Percentiles rank a stretch among this genome's conserved stretches.
phyloP scores from a whole-genome alignment of 2,888 invertebrate genomes.

The Caenorhabditis sp. region DNA sequence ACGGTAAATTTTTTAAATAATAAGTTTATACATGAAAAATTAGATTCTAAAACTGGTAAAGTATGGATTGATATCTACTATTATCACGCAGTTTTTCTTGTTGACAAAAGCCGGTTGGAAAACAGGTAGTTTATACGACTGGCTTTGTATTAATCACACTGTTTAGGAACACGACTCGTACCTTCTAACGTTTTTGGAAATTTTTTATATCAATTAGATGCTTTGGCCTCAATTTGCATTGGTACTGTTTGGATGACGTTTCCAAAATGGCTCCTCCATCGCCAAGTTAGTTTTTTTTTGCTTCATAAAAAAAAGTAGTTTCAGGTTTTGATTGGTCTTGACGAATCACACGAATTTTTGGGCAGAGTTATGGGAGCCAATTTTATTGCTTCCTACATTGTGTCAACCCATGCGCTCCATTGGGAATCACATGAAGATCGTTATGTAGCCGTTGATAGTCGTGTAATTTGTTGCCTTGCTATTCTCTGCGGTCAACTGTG shows the following conservation, averaged over 20 bases:
- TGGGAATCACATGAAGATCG: conserved; percentile 77
- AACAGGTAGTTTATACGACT: conserved; percentile 62
- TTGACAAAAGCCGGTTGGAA: conserved; percentile 74
- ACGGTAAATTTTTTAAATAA: conserved; percentile 43
- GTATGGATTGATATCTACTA: conserved; percentile 64
- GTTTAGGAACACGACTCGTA: conserved; percentile 57
- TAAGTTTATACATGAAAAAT: not conserved
- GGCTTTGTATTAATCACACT: no score
- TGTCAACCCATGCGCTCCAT: conserved; percentile 76
- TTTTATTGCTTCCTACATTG: conserved; percentile 74
- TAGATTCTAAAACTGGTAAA: conserved; percentile 70
- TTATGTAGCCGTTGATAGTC: conserved; percentile 74
- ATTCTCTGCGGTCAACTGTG: conserved; percentile 81
- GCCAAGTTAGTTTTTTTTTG: conserved; percentile 63
- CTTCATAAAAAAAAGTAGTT: conserved; percentile 14
- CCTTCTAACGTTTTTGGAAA: conserved; percentile 73
- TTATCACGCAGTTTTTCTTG: conserved; percentile 65
- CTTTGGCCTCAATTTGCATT: conserved; percentile 80
- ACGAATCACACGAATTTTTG: conserved; percentile 78
- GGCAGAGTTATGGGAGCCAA: conserved; percentile 81
- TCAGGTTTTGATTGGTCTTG: conserved; percentile 78
- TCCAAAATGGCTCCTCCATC: conserved; percentile 81
- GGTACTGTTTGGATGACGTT: conserved; percentile 80
- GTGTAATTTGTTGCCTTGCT: conserved; percentile 78
- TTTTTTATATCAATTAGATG: conserved; percentile 80